Conservation (phyloP, 2,797 vertebrate species). For the Micrastur ruficollis region DNA sequence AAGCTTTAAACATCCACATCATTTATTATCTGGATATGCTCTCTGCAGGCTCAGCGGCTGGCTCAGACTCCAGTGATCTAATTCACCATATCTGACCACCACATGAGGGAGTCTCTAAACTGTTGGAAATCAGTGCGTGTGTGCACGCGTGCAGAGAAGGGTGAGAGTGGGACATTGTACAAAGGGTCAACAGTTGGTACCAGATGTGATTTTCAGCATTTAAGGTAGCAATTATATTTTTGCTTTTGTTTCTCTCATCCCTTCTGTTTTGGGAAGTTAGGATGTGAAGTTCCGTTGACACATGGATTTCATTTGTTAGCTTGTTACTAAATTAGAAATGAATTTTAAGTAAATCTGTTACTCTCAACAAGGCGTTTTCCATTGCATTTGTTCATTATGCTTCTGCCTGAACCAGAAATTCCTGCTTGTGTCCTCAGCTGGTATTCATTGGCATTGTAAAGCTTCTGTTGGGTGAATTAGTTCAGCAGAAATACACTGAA, state of each 20-base stretch:
- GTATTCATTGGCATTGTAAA: not conserved
- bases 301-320: not conserved
- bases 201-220: slow-evolving; percentile 62
- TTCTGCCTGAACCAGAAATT: not conserved
- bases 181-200: slow-evolving; percentile 13
- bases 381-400: not conserved
- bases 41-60: not conserved
- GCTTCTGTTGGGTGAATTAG: not conserved
- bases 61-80: not conserved
- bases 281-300: not conserved
- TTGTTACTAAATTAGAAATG: not conserved
- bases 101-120: slow-evolving; percentile 67
- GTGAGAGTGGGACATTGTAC: not conserved
- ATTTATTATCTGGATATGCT: not conserved
- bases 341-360: not conserved
- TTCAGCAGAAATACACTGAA: not conserved
- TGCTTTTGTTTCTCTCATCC: not conserved
- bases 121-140: slow-evolving; percentile 29
- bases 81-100: slow-evolving; percentile 50
- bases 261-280: not conserved
- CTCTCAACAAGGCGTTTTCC: not conserved
- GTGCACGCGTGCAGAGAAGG: not conserved
- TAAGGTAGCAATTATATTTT: not conserved
- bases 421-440: not conserved
- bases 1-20: not conserved